These are phyloP conservation scores for Delichon dasypus DNA, from an alignment of 2,797 vertebrate genomes.

Conservation along the genomic window DNA sequence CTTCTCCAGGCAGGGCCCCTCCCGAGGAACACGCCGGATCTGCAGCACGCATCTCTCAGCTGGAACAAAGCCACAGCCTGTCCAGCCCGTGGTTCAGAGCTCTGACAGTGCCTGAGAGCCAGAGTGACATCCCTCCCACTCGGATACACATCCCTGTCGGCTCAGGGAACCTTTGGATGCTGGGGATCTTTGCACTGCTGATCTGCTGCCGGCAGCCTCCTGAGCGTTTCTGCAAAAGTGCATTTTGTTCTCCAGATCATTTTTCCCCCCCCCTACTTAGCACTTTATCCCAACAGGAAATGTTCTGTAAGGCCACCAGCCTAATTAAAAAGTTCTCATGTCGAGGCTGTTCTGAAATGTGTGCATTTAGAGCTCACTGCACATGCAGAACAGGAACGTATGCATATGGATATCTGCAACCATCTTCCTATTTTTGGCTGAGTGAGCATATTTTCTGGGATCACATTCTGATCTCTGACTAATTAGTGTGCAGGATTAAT, in stretches of 20 bases:
- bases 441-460: neutral
- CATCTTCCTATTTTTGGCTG: neutral
- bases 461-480: neutral
- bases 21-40: neutral
- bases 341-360: neutral
- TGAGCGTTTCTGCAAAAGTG: neutral
- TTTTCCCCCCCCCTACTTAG: neutral
- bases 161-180: neutral
- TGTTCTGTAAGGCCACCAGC: neutral
- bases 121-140: slow-evolving; percentile 32
- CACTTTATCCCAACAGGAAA: neutral
- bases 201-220: neutral
- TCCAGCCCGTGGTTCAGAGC: neutral
- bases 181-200: neutral
- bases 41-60: neutral
- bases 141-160: neutral
- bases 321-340: neutral
- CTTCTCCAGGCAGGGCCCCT: neutral
- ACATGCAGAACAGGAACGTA: neutral
- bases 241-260: neutral
- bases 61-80: neutral
- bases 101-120: slow-evolving; percentile 15
- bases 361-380: neutral
- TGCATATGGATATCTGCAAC: neutral
- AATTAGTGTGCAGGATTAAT: neutral